Conservation (phyloP, 2,113 vertebrate species). For the Oreochromis spilurus region DNA sequence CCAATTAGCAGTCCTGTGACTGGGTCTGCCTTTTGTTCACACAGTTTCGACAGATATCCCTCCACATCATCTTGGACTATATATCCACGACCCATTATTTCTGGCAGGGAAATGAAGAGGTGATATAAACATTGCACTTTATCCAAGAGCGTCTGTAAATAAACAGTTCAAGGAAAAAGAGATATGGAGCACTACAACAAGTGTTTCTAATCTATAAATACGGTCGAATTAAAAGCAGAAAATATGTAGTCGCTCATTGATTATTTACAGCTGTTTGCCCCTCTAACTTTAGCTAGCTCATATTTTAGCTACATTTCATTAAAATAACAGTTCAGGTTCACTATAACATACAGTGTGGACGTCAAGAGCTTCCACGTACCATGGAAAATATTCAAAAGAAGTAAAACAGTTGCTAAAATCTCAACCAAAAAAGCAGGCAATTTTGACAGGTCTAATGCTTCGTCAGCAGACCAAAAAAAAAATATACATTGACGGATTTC, state of each 20-base stretch:
- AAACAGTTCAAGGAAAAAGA: not conserved
- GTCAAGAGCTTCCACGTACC: not conserved
- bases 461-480: constrained; percentile 21
- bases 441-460: not conserved
- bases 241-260: not conserved
- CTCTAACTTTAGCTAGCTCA: not conserved
- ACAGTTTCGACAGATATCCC: constrained; percentile 58
- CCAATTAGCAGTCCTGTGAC: constrained; percentile 87
- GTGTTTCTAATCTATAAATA: not conserved
- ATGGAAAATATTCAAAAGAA: not conserved
- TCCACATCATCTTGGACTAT: constrained; percentile 72
- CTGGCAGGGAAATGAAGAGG: not conserved
- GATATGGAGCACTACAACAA: not conserved
- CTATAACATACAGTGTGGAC: not conserved
- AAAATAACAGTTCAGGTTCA: not conserved
- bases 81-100: constrained; percentile 70
- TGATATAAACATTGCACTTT: not conserved
- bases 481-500: not conserved
- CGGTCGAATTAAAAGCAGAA: not conserved
- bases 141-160: not conserved
- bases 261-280: not conserved
- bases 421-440: not conserved
- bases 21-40: constrained; percentile 29
- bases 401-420: not conserved
- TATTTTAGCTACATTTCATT: not conserved